These are phyloP conservation scores for Hypotaenidia okinawae DNA, from an alignment of 2,797 vertebrate species.

Conservation along the genomic window DNA sequence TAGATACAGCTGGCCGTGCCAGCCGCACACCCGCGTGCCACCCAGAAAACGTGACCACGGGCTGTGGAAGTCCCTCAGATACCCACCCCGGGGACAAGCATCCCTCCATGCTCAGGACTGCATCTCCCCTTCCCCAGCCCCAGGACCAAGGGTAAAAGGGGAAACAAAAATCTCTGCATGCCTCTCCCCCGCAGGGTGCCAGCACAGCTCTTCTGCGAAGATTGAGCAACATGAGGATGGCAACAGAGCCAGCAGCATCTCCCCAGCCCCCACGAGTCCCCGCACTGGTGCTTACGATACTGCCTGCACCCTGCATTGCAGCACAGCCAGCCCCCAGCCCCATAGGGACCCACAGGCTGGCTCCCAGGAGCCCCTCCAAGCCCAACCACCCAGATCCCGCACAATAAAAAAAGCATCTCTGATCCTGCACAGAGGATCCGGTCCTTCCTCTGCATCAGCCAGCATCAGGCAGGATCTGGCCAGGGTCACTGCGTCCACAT, in stretches of 20 bases:
- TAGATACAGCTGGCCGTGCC: neutral
- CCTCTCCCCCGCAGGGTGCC: neutral
- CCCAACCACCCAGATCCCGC: accelerated
- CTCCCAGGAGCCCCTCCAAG: neutral
- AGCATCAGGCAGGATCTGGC: neutral
- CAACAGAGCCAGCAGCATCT: neutral
- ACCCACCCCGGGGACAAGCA: neutral
- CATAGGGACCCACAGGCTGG: neutral
- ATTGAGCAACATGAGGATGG: neutral
- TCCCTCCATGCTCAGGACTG: neutral
- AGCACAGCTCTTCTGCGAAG: neutral
- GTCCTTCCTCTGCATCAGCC: neutral
- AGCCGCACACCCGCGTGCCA: accelerated
- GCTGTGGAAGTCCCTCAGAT: neutral
- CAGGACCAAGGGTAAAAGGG: neutral
- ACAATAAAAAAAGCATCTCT: neutral
- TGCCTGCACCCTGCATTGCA: neutral
- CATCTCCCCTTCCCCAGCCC: neutral
- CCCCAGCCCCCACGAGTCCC: neutral
- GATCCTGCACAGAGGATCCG: neutral
- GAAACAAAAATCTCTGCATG: neutral
- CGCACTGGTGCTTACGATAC: accelerated
- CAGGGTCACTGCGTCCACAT: neutral
- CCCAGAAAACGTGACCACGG: neutral
- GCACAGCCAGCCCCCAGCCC: neutral